phyloP scores from a whole-genome alignment of 2,888 invertebrate genomes.

The Thymelicus sylvestris region DNA sequence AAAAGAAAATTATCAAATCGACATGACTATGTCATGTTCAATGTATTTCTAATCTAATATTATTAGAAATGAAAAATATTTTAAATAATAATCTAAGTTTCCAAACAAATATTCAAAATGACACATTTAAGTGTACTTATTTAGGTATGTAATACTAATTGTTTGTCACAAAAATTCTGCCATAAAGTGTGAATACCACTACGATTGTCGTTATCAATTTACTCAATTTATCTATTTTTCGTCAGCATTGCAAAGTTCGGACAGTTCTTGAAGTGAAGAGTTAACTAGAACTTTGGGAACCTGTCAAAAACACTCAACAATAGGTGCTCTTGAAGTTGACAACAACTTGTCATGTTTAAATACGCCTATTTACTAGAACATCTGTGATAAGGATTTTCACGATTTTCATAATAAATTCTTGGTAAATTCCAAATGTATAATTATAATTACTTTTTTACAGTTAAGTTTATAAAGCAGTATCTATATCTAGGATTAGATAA shows the following conservation, averaged over 20 bases:
- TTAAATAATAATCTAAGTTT: too few species aligned
- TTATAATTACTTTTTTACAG: too few species aligned
- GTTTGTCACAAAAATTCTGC: neutral
- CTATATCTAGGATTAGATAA: too few species aligned
- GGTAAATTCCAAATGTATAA: too few species aligned
- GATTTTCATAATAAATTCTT: too few species aligned
- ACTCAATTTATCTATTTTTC: slow-evolving; percentile 3
- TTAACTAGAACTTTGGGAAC: slow-evolving; percentile 10
- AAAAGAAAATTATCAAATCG: neutral
- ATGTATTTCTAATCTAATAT: too few species aligned
- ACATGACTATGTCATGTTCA: too few species aligned
- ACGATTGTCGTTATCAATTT: neutral
- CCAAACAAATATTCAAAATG: too few species aligned
- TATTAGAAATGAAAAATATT: too few species aligned
- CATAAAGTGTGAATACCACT: neutral
- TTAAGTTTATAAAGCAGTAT: too few species aligned
- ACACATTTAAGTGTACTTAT: too few species aligned
- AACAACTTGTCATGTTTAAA: slow-evolving; percentile 19
- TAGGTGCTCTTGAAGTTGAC: slow-evolving; percentile 17
- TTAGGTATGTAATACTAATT: too few species aligned
- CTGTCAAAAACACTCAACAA: slow-evolving; percentile 19
- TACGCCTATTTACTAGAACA: slow-evolving; percentile 7
- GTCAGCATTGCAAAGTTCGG: slow-evolving; percentile 5
- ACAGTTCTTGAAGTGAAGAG: slow-evolving; percentile 10
- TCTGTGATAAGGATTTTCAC: neutral